These are phyloP conservation scores for Drosophila burlai DNA, from an alignment of 1,140 invertebrate genomes.

Conservation along the genomic window DNA sequence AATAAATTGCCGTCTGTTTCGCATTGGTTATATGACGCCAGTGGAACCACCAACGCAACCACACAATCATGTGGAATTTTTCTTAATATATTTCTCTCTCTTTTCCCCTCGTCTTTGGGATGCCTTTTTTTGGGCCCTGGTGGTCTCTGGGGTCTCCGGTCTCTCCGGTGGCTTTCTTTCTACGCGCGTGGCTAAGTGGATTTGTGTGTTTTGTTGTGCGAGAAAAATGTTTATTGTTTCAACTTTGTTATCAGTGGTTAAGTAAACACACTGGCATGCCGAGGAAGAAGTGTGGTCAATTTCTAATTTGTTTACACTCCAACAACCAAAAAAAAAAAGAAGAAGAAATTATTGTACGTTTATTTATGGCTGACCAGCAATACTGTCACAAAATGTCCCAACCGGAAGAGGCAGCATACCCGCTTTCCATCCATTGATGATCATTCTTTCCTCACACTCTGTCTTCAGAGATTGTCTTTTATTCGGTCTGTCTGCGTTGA, in stretches of 20 bases:
- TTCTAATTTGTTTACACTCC: slow-evolving; percentile 84
- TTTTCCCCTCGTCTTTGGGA: slow-evolving; percentile 4
- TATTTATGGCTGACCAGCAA: slow-evolving; percentile 70
- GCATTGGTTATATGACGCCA: slow-evolving; percentile 58
- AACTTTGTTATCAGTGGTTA: slow-evolving; percentile 84
- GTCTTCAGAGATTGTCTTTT: not conserved
- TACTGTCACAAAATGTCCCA: slow-evolving; percentile 43
- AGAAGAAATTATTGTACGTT: slow-evolving; percentile 63
- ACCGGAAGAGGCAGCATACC: slow-evolving; percentile 59
- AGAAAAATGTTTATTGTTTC: slow-evolving; percentile 85
- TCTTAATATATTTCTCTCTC: slow-evolving; percentile 14
- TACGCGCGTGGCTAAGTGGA: slow-evolving; percentile 81
- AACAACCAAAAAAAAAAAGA: slow-evolving; percentile 26
- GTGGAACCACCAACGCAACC: slow-evolving; percentile 50
- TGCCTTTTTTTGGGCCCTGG: slow-evolving; percentile 15
- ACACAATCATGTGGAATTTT: slow-evolving; percentile 45
- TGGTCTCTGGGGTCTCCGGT: slow-evolving; percentile 31
- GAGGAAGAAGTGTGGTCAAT: slow-evolving; percentile 57
- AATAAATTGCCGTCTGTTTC: slow-evolving; percentile 84
- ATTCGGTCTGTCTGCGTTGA: slow-evolving; percentile 14
- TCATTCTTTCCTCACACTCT: slow-evolving; percentile 21
- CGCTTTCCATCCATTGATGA: slow-evolving; percentile 40
- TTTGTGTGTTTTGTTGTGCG: slow-evolving; percentile 84
- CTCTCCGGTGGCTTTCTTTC: slow-evolving; percentile 57
- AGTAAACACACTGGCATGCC: slow-evolving; percentile 63